These are phyloP conservation scores for Megaceryle torquata DNA, from an alignment of 2,113 vertebrate genomes.

Conservation along the genomic window DNA sequence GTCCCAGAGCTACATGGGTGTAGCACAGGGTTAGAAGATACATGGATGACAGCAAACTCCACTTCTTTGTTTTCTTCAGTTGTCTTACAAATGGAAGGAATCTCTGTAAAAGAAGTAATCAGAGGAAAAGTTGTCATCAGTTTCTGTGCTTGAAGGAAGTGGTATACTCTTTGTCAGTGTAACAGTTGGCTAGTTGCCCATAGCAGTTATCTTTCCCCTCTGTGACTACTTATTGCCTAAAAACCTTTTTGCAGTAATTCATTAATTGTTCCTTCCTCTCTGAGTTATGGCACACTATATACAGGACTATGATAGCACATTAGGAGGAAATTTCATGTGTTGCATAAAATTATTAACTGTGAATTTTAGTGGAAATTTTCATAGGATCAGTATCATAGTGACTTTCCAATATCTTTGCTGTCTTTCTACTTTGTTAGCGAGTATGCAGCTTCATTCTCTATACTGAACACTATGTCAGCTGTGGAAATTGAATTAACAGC, in stretches of 20 bases:
- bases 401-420: not conserved
- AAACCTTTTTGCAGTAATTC: not conserved
- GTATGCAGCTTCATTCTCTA: not conserved
- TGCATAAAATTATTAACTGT: not conserved
- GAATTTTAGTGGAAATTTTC: not conserved
- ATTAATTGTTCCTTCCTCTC: not conserved
- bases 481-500: not conserved
- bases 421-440: not conserved
- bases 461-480: not conserved
- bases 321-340: not conserved
- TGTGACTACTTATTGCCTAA: not conserved
- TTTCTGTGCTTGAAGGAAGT: not conserved
- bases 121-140: not conserved
- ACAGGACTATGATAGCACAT: not conserved
- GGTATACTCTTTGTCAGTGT: not conserved
- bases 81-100: not conserved
- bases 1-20: fast-evolving
- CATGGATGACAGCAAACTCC: not conserved
- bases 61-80: not conserved
- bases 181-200: not conserved
- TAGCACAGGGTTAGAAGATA: not conserved
- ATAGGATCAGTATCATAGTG: not conserved
- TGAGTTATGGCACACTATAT: not conserved
- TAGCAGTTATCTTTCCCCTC: not conserved
- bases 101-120: not conserved